A percentile compares a stretch with the other conserved stretches of the same genome.
Evolutionary conservation across 1,140 invertebrate genomes (phyloP).

Genomic region (Heliconius eleuchia): DNA sequence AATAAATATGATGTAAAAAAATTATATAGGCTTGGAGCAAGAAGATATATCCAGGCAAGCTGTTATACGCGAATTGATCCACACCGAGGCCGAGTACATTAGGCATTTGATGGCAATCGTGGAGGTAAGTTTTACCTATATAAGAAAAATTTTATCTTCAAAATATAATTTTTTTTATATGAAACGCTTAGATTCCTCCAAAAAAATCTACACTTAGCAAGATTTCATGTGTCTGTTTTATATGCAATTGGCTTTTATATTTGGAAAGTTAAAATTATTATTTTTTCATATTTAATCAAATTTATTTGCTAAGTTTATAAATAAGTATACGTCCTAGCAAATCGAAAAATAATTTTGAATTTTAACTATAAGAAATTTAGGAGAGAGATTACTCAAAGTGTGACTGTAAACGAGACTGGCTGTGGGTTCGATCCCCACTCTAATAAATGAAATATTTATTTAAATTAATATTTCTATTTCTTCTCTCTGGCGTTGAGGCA

Average conservation of each 20-base stretch:
- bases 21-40: constrained; percentile 17
- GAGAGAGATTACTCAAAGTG: too few relatives aligned
- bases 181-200: neutral
- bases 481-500: too few relatives aligned
- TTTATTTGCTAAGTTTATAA: too few relatives aligned
- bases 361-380: neutral
- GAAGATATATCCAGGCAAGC: constrained; percentile 54
- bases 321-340: too few relatives aligned
- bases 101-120: constrained; percentile 57
- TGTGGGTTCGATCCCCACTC: too few relatives aligned
- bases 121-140: constrained; percentile 50
- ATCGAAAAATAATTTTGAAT: too few relatives aligned
- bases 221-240: neutral
- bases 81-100: constrained; percentile 62
- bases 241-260: neutral
- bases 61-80: constrained; percentile 58
- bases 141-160: neutral
- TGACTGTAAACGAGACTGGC: too few relatives aligned
- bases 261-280: neutral
- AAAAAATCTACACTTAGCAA: neutral
- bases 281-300: too few relatives aligned
- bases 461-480: too few relatives aligned
- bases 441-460: too few relatives aligned
- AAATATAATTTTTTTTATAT: neutral
- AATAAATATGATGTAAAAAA: neutral